Percentiles rank a stretch among this genome's conserved stretches.
Evolutionary conservation across 2,797 vertebrate genomes (phyloP).

Genomic region (Gymnoscopelus microlampas): DNA sequence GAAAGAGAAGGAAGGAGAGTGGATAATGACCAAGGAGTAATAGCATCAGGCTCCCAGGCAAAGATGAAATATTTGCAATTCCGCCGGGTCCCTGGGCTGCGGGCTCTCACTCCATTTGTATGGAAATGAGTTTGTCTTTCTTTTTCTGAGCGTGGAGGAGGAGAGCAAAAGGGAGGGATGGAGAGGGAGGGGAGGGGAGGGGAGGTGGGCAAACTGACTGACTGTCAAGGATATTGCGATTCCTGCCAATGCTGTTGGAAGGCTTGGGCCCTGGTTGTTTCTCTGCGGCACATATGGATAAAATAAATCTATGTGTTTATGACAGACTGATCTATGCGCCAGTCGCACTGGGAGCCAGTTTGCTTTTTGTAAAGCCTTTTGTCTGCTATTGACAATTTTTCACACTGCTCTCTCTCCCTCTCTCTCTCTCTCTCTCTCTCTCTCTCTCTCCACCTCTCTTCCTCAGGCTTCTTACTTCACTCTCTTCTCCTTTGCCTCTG

Average conservation of each 20-base stretch:
- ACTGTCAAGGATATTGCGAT: slow-evolving; percentile 75
- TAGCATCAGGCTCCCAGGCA: slow-evolving; percentile 74
- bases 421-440: slow-evolving; percentile 15
- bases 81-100: slow-evolving; percentile 78
- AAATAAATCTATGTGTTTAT: slow-evolving; percentile 78
- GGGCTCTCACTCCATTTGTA: slow-evolving; percentile 85
- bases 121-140: slow-evolving; percentile 86
- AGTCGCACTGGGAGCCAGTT: slow-evolving; percentile 53
- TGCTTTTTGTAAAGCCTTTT: slow-evolving; percentile 65
- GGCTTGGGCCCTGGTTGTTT: slow-evolving; percentile 61
- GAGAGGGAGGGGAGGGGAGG: slow-evolving; percentile 21
- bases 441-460: slow-evolving; percentile 48
- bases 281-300: slow-evolving; percentile 71
- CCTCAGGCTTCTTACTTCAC: background rate
- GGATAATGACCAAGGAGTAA: slow-evolving; percentile 76
- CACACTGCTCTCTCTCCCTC: slow-evolving; percentile 32
- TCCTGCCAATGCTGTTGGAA: slow-evolving; percentile 70
- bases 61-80: slow-evolving; percentile 88
- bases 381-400: slow-evolving; percentile 71
- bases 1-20: slow-evolving; percentile 62
- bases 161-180: slow-evolving; percentile 56
- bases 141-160: slow-evolving; percentile 66
- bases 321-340: slow-evolving; percentile 70
- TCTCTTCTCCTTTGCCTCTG: background rate
- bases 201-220: slow-evolving; percentile 62